These are phyloP conservation scores for Macroteleia sp. DNA, from an alignment of 2,888 invertebrate genomes.

Conservation along the genomic window DNA sequence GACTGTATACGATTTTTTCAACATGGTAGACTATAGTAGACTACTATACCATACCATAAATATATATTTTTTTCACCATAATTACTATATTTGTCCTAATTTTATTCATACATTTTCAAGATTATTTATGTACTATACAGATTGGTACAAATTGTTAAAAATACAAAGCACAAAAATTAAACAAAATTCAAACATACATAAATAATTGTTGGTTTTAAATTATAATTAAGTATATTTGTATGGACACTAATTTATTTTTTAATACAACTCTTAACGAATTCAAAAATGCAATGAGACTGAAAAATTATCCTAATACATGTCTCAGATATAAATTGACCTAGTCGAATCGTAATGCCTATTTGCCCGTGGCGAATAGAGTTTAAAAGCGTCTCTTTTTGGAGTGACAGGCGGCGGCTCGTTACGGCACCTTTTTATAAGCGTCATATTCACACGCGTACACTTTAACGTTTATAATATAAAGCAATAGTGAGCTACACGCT, in stretches of 20 bases:
- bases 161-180: too few species aligned
- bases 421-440: constrained; percentile 60
- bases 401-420: constrained; percentile 62
- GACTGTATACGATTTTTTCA: too few species aligned
- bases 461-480: constrained; percentile 49
- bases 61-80: too few species aligned
- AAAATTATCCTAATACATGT: constrained; percentile 8
- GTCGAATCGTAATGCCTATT: constrained; percentile 29
- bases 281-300: neutral
- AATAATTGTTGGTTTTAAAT: too few species aligned
- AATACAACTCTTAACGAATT: neutral
- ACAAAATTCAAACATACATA: too few species aligned
- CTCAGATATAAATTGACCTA: constrained; percentile 20
- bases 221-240: too few species aligned
- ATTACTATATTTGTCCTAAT: too few species aligned
- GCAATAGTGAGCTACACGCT: constrained; percentile 47
- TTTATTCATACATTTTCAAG: too few species aligned
- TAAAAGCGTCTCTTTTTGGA: constrained; percentile 59
- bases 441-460: constrained; percentile 66
- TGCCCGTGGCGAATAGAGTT: constrained; percentile 59
- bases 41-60: too few species aligned
- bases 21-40: too few species aligned
- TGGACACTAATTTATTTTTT: neutral
- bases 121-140: too few species aligned
- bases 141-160: too few species aligned